phyloP scores from a whole-genome alignment of 1,140 invertebrate genomes.

The Cardiocondyla obscurior region DNA sequence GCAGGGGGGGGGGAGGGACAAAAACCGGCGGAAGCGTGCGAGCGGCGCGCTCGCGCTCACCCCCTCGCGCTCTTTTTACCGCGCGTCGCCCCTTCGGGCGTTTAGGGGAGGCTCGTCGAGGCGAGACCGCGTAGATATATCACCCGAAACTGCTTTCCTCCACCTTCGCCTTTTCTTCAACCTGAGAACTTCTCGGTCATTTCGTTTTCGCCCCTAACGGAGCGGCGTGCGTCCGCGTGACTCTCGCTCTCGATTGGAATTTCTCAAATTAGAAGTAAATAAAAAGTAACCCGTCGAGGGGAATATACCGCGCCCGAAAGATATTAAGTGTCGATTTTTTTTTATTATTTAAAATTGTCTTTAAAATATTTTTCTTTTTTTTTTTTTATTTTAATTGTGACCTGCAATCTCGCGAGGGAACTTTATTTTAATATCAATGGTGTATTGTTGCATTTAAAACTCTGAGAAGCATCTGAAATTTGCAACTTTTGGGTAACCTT shows the following conservation, averaged over 20 bases:
- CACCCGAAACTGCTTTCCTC: conserved; percentile 63
- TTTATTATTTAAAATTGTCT: no score
- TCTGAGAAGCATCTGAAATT: neutral
- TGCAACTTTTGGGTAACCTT: conserved; percentile 23
- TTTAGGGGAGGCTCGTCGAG: conserved; percentile 50
- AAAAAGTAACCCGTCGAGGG: neutral
- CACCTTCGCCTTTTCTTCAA: neutral
- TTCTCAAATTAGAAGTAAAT: neutral
- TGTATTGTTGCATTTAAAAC: neutral
- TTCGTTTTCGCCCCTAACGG: conserved; percentile 12
- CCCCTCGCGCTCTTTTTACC: conserved; percentile 29
- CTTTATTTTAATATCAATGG: neutral
- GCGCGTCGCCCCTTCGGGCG: conserved; percentile 30
- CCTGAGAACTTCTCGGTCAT: conserved; percentile 16
- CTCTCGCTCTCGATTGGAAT: conserved; percentile 1
- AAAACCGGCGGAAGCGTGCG: conserved; percentile 65
- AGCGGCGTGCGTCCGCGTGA: neutral
- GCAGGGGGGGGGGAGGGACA: conserved; percentile 52
- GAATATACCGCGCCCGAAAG: neutral
- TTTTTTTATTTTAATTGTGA: no score
- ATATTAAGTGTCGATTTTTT: neutral
- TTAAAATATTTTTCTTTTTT: no score
- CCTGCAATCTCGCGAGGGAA: neutral
- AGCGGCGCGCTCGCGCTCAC: neutral
- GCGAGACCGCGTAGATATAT: conserved; percentile 69